phyloP scores from a whole-genome alignment of 1,140 invertebrate species.

The Meloidogyne exigua region DNA sequence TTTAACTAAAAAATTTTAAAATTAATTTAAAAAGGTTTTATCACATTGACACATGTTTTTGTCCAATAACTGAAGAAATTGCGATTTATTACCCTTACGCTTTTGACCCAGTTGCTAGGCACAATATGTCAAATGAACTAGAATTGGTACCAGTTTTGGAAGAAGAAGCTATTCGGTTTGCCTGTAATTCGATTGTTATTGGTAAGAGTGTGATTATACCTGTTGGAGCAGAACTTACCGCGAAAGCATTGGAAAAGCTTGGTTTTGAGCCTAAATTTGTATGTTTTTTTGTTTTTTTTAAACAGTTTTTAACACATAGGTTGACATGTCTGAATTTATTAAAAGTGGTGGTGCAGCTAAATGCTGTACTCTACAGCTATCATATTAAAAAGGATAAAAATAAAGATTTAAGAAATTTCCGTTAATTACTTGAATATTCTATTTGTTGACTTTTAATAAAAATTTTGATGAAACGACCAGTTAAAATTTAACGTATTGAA shows the following conservation, averaged over 20 bases:
- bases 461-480: no score
- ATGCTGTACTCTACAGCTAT: constrained; percentile 57
- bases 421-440: no score
- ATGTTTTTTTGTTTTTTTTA: background rate
- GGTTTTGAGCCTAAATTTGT: constrained; percentile 56
- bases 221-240: constrained; percentile 53
- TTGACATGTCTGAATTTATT: constrained; percentile 63
- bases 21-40: constrained; percentile 55
- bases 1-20: constrained; percentile 14
- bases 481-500: no score
- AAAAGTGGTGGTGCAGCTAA: constrained; percentile 61
- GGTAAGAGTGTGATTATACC: constrained; percentile 58
- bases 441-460: no score
- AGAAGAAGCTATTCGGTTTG: constrained; percentile 55
- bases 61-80: constrained; percentile 55
- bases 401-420: background rate
- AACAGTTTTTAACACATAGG: background rate
- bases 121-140: constrained; percentile 61
- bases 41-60: constrained; percentile 63
- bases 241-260: constrained; percentile 46
- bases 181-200: constrained; percentile 62
- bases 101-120: constrained; percentile 57
- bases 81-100: constrained; percentile 61
- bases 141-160: constrained; percentile 54
- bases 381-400: background rate